Evolutionary conservation across 2,888 invertebrate species (phyloP).

Genomic region (Drosophila suboccidentalis): DNA sequence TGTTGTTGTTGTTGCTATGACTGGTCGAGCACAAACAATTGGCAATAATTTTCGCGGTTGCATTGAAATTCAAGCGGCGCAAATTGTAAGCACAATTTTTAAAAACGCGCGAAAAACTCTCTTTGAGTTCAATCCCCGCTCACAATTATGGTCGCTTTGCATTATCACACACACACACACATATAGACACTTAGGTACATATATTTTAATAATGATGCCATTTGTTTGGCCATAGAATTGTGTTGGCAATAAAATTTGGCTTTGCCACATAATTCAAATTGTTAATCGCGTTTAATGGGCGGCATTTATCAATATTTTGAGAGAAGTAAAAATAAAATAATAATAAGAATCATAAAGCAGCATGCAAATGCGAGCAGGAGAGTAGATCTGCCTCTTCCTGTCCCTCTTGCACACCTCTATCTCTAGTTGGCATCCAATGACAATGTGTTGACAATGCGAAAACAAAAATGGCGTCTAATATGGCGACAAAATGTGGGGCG

Average conservation of each 20-base stretch:
- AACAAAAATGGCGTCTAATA: slow-evolving; percentile 78
- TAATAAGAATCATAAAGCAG: slow-evolving; percentile 22
- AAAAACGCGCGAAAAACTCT: slow-evolving; percentile 41
- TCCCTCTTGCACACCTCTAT: not conserved
- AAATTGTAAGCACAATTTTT: slow-evolving; percentile 61
- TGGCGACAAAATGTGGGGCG: slow-evolving; percentile 61
- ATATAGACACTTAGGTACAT: slow-evolving; percentile 37
- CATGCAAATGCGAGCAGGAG: slow-evolving; percentile 48
- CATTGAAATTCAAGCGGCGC: slow-evolving; percentile 74
- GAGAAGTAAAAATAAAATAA: slow-evolving; percentile 18
- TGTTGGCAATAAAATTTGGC: slow-evolving; percentile 80
- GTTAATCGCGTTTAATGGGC: slow-evolving; percentile 84
- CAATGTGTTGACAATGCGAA: slow-evolving; percentile 75
- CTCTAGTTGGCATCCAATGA: slow-evolving; percentile 44
- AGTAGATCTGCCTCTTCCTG: not conserved
- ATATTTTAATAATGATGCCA: slow-evolving; percentile 82
- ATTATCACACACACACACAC: slow-evolving; percentile 48
- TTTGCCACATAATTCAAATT: slow-evolving; percentile 84
- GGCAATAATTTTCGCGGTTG: slow-evolving; percentile 83
- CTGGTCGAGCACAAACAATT: slow-evolving; percentile 80
- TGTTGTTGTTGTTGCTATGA: slow-evolving; percentile 24
- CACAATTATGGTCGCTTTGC: slow-evolving; percentile 65
- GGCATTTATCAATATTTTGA: slow-evolving; percentile 77
- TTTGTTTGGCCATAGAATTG: slow-evolving; percentile 78
- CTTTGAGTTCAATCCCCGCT: slow-evolving; percentile 25